Evolutionary conservation across 2,888 invertebrate genomes (phyloP), one percentile per base, ranked within the genome.

Genomic region (Dusona sp.): DNA sequence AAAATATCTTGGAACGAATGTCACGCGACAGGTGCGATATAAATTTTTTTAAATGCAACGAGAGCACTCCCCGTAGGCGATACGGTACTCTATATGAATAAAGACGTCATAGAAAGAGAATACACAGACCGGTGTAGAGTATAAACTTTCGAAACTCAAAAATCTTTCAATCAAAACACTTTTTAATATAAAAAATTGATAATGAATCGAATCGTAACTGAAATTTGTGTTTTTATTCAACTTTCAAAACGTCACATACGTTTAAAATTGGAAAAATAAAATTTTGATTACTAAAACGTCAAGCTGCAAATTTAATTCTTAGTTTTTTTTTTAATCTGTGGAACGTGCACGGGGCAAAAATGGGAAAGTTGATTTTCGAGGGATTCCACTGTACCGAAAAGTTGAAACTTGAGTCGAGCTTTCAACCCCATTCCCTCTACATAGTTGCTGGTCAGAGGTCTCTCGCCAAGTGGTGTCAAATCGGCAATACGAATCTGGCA

Each of bases 401-500:
- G 48, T 48, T 73, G 42, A 81, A 83, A 75, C 64, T 79, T 64
- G 19, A 72, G 79, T 57, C 64, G 64, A 72, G 61, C 68, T 65
- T 57, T 78, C 79, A 77, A 36, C 51, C 65, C 70, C 78, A 73
- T 54, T 67, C 64, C 57, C 33, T 61, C 70, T 79, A 45, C 65
- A 29, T 57, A 89, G 83, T 81, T 88, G 77, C 84, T 67, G 86
- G 83, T 84, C 87, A 87, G 86, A 85, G 85, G 86, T 86, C 82
- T 73, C 81, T 81, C 67, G 84, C 84, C 83, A 75, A 86, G 82
- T 85, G 88, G 73, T 82, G 87, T 87, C 88, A 87, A 90, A 88
- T 88, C 90, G 89, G 83, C 89, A 88, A 88, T 86, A 82, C 88
- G 89, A 89, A 84, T 79, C 82, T 82, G 75, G 84, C 77, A 65